Conservation (phyloP, 2,888 invertebrate genomes). For the Harpalus rubripes region DNA sequence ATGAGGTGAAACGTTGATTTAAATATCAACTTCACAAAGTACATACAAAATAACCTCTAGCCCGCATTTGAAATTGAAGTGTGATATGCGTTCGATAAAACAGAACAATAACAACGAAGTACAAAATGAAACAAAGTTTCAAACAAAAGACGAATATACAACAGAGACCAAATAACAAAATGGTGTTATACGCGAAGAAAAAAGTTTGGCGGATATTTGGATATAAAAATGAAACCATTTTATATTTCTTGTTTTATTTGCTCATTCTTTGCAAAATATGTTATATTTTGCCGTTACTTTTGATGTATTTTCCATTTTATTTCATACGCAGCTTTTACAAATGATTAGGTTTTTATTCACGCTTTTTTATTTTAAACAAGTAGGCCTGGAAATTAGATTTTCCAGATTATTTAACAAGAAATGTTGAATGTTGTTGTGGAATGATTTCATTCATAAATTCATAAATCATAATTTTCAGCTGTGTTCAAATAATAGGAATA, state of each 20-base stretch:
- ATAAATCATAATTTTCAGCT: no score
- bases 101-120: constrained; percentile 8
- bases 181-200: constrained; percentile 22
- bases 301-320: constrained; percentile 23
- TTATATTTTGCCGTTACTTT: constrained; percentile 23
- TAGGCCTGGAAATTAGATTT: no score
- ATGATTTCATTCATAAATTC: no score
- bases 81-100: constrained; percentile 11
- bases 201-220: constrained; percentile 20
- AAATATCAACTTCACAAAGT: constrained; percentile 8
- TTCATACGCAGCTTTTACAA: constrained; percentile 1
- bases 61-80: neutral
- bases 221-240: constrained; percentile 49
- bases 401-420: no score
- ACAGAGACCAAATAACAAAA: constrained; percentile 12
- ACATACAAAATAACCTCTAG: neutral
- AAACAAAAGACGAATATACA: constrained; percentile 1
- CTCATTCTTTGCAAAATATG: constrained; percentile 30
- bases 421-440: no score
- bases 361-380: neutral
- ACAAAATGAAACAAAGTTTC: constrained; percentile 12
- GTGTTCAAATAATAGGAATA: no score
- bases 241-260: constrained; percentile 31
- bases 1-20: neutral
- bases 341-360: neutral